Conservation (phyloP, 2,113 vertebrate species). For the Pristiophorus japonicus region DNA sequence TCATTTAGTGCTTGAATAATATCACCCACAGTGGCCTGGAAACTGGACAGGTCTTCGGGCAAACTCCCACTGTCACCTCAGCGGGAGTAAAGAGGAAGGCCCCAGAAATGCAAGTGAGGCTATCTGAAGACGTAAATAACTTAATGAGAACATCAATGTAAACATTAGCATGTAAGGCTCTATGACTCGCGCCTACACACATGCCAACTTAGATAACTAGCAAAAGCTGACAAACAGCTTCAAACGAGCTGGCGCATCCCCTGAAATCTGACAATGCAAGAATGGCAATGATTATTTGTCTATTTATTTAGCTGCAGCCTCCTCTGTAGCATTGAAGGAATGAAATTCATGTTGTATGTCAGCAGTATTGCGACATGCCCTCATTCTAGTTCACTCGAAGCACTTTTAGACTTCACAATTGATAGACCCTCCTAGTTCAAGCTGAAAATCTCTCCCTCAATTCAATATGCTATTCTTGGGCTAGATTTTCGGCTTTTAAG, state of each 20-base stretch:
- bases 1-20: too few relatives aligned
- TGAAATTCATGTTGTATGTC: background rate
- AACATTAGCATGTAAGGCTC: background rate
- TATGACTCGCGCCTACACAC: background rate
- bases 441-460: too few relatives aligned
- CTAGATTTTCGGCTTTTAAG: too few relatives aligned
- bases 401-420: background rate
- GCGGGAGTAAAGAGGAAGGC: too few relatives aligned
- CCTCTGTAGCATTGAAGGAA: background rate
- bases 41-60: too few relatives aligned
- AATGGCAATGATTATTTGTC: background rate
- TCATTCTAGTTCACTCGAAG: background rate
- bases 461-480: too few relatives aligned
- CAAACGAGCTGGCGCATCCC: background rate
- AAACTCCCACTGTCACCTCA: too few relatives aligned
- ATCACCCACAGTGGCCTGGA: too few relatives aligned
- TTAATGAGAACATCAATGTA: background rate
- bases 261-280: background rate
- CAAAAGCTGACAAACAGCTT: background rate
- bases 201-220: background rate
- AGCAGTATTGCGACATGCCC: too few relatives aligned
- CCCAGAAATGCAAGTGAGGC: background rate
- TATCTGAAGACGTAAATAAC: background rate
- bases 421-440: background rate
- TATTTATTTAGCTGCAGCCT: background rate